These are phyloP conservation scores for Poecilobothrus nobilitatus DNA, from an alignment of 2,888 invertebrate species.

Conservation along the genomic window DNA sequence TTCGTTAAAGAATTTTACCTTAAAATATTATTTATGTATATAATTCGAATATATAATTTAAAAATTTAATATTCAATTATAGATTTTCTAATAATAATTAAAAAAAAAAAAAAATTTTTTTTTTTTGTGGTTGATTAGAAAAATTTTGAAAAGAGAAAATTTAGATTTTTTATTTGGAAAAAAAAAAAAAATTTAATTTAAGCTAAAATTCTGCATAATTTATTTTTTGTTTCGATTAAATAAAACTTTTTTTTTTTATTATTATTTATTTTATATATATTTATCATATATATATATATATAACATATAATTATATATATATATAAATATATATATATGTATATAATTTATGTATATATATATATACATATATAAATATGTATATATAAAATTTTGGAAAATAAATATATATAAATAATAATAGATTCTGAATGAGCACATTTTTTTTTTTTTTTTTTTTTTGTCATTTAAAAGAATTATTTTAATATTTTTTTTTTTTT, in stretches of 20 bases:
- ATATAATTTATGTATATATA: slow-evolving; percentile 2
- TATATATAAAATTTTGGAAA: background rate
- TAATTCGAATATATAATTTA: no score
- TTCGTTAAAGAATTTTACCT: slow-evolving; percentile 7
- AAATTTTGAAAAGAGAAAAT: slow-evolving; percentile 9
- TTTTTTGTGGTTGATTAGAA: background rate
- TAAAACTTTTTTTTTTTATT: background rate
- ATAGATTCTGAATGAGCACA: slow-evolving; percentile 24
- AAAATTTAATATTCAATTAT: background rate
- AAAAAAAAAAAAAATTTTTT: no score
- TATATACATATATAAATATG: background rate
- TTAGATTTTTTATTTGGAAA: background rate
- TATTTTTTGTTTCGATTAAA: background rate
- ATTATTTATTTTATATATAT: slow-evolving; percentile 3
- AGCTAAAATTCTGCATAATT: background rate
- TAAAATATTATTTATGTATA: background rate
- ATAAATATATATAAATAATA: slow-evolving; percentile 11
- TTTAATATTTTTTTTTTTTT: background rate
- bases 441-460: slow-evolving; percentile 12
- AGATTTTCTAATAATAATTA: no score
- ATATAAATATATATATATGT: background rate
- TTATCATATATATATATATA: background rate
- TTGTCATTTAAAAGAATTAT: background rate
- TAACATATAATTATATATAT: no score
- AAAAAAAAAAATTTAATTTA: background rate